These are phyloP conservation scores for Pangasius krempfi DNA, from an alignment of 2,797 vertebrate species.

Conservation along the genomic window DNA sequence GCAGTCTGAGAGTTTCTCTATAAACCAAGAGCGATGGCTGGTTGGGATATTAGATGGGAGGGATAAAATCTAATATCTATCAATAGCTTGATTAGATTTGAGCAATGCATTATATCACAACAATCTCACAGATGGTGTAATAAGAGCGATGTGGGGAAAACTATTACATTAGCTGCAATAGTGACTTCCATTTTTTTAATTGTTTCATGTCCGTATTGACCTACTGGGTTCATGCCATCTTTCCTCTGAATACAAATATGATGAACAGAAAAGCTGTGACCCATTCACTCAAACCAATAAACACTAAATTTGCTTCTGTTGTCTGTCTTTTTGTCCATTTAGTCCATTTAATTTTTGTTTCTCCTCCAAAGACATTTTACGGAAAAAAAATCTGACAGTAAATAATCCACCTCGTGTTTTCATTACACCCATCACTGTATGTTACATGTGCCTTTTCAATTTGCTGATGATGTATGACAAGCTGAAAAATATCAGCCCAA, in stretches of 20 bases:
- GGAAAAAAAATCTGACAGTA: not conserved
- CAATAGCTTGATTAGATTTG: not conserved
- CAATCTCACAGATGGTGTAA: not conserved
- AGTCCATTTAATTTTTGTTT: not conserved
- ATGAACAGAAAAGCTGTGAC: not conserved
- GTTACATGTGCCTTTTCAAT: not conserved
- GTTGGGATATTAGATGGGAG: not conserved
- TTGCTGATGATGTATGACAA: not conserved
- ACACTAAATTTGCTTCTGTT: not conserved
- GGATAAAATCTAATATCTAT: not conserved
- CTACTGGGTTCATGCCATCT: not conserved
- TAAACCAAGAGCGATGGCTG: not conserved
- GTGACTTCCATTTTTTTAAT: not conserved
- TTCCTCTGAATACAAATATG: not conserved
- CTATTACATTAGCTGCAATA: not conserved
- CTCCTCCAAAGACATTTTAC: not conserved
- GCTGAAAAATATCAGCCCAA: conserved; percentile 3
- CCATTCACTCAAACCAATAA: not conserved
- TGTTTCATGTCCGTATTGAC: not conserved
- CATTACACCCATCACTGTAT: not conserved
- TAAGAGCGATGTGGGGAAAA: not conserved
- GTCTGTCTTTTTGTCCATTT: not conserved
- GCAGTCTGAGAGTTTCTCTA: not conserved
- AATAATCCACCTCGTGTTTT: not conserved
- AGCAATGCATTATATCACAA: conserved; percentile 6